Base-by-base conservation (phyloP, 2,113 vertebrate species). In the Dicaeum eximium region DNA sequence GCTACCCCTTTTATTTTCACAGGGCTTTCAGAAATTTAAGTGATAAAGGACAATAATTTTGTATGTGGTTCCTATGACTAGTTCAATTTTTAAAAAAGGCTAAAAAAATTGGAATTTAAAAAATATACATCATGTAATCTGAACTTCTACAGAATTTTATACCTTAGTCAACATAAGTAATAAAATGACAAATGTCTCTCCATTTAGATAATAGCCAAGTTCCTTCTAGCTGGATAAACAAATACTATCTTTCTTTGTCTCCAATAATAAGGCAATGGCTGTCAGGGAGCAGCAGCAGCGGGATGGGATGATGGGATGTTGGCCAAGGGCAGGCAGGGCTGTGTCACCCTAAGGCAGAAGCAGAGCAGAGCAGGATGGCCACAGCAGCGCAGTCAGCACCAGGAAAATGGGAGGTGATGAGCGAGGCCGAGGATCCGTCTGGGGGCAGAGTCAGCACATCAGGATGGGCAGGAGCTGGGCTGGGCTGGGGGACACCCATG, bases 401-500 rank as follows among this genome's bases (percentile, higher is more conserved):
- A 0, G 54, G 7, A 35, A 70, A 18, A n/a, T 6, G 4, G 0
- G 17, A 64, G 19, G 27, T 27, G 54, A 69, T 1, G 3, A 37
- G 31, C 5, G n/a, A 58, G 35, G 31, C 8, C 9, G 1, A 42
- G 35, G 17, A 24, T 18, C 44, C 30, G 8, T 7, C 61, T 74
- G 61, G 35, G 48, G 40, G 14, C 0, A 2, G 58, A 66, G 40
- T 7, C 58, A 62, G 38, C 22, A 30, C 42, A 21, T 20, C 47
- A 51, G 37, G 33, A 44, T 22, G 37, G 11, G 10, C 37, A 66
- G 53, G 16, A 66, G 25, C 11, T 18, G 35, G 19, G 15, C 40
- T 80, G 38, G 50, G 20, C 42, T 24, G 0, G 0, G n/a, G 53
- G 9, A 47, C 19, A 37, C 6, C 16, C 53, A 33, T 0, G 7